Evolutionary conservation across 2,888 invertebrate species (phyloP).

Genomic region (Epinotia nisella): DNA sequence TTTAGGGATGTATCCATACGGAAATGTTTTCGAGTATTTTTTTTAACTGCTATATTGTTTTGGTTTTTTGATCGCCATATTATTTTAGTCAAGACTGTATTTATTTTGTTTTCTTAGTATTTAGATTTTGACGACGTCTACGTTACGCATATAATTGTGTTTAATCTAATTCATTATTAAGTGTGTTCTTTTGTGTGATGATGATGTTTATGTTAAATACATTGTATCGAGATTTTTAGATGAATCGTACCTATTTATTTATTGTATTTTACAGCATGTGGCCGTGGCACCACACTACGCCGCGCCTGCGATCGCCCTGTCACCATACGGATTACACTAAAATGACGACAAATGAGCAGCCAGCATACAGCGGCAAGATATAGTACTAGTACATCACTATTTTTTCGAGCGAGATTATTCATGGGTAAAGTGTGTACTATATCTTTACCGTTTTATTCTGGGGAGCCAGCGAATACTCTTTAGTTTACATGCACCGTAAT

Average conservation of each 20-base stretch:
- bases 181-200: no score
- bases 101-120: no score
- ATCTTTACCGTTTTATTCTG: neutral
- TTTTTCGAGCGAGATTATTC: slow-evolving; percentile 3
- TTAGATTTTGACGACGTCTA: no score
- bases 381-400: neutral
- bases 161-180: no score
- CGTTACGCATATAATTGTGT: no score
- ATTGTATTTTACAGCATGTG: slow-evolving; percentile 51
- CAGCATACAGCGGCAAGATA: neutral
- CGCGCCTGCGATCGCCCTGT: slow-evolving; percentile 62
- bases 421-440: slow-evolving; percentile 4
- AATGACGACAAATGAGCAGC: neutral
- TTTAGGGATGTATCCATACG: no score
- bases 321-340: slow-evolving; percentile 63
- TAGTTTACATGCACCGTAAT: neutral
- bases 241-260: neutral
- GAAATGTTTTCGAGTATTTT: no score
- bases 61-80: no score
- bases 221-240: no score
- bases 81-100: no score
- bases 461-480: neutral
- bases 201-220: no score
- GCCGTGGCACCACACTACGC: slow-evolving; percentile 60
- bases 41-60: no score